phyloP scores from a whole-genome alignment of 2,113 vertebrate genomes.

The Solea senegalensis region DNA sequence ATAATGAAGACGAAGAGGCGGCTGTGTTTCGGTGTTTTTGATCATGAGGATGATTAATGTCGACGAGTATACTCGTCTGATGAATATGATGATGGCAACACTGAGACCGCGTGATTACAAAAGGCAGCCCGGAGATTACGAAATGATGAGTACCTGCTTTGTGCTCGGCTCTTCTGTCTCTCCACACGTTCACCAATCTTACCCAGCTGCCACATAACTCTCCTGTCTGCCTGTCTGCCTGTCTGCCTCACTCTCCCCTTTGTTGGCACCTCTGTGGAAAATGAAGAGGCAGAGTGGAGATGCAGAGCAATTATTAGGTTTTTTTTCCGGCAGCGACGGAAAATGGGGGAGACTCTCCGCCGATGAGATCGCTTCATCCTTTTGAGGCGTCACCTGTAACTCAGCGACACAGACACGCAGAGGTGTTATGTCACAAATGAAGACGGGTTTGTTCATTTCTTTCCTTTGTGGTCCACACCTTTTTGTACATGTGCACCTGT shows the following conservation, averaged over 20 bases:
- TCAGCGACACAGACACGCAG: constrained; percentile 24
- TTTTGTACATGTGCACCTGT: constrained; percentile 3
- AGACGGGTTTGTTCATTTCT: constrained; percentile 41
- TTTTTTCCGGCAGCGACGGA: constrained; percentile 46
- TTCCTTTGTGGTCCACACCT: constrained; percentile 27
- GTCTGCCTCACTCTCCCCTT: constrained; percentile 18
- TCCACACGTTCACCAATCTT: neutral
- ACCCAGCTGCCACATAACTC: neutral
- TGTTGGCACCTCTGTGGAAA: constrained; percentile 45
- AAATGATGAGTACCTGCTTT: constrained; percentile 36
- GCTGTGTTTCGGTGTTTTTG: no score
- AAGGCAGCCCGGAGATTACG: constrained; percentile 28
- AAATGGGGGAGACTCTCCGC: constrained; percentile 53
- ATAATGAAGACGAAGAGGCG: constrained; percentile 23
- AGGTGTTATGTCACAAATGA: constrained; percentile 57
- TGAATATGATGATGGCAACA: constrained; percentile 21
- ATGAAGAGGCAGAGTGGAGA: constrained; percentile 43
- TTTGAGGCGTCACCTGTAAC: constrained; percentile 43
- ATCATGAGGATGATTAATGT: neutral
- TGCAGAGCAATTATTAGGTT: constrained; percentile 54
- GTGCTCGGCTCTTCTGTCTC: constrained; percentile 21
- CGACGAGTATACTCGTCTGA: constrained; percentile 12
- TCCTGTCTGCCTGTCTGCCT: neutral
- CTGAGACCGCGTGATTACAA: constrained; percentile 27
- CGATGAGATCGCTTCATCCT: constrained; percentile 63